phyloP scores from a whole-genome alignment of 2,888 invertebrate species.

The Phlogophora meticulosa region DNA sequence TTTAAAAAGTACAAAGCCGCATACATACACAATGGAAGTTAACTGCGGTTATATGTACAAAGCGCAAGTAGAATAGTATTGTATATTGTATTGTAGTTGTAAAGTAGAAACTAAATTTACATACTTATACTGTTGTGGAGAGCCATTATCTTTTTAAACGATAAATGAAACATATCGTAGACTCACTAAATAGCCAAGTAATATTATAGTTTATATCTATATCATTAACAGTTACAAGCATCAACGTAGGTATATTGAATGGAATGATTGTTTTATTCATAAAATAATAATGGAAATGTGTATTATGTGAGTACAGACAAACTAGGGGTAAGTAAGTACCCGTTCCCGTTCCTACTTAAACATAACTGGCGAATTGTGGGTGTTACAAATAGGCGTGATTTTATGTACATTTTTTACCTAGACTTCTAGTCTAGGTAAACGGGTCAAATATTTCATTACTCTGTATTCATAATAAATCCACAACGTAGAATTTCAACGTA shows the following conservation, averaged over 20 bases:
- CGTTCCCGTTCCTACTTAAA: too few relatives aligned
- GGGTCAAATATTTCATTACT: not conserved
- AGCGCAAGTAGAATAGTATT: slow-evolving; percentile 9
- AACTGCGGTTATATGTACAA: slow-evolving; percentile 6
- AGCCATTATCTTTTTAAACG: slow-evolving; percentile 36
- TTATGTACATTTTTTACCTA: too few relatives aligned
- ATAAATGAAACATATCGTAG: slow-evolving; percentile 21
- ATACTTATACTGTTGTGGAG: slow-evolving; percentile 1
- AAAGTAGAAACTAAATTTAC: slow-evolving; percentile 26
- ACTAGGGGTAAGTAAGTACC: not conserved
- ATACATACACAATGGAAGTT: slow-evolving; percentile 9
- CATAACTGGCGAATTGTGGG: too few relatives aligned
- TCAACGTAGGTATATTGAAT: not conserved
- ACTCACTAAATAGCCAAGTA: slow-evolving; percentile 10
- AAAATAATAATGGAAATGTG: not conserved
- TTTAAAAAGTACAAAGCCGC: slow-evolving; percentile 24
- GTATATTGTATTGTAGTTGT: slow-evolving; percentile 24
- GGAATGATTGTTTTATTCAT: not conserved
- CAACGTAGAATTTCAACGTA: not conserved
- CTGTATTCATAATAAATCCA: not conserved
- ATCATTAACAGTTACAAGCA: slow-evolving; percentile 10
- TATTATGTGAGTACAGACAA: not conserved
- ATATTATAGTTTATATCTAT: slow-evolving; percentile 1
- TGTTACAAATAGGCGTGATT: too few relatives aligned
- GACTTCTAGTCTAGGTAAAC: too few relatives aligned